Conservation (phyloP, 2,888 invertebrate genomes). For the Brenthis daphne region DNA sequence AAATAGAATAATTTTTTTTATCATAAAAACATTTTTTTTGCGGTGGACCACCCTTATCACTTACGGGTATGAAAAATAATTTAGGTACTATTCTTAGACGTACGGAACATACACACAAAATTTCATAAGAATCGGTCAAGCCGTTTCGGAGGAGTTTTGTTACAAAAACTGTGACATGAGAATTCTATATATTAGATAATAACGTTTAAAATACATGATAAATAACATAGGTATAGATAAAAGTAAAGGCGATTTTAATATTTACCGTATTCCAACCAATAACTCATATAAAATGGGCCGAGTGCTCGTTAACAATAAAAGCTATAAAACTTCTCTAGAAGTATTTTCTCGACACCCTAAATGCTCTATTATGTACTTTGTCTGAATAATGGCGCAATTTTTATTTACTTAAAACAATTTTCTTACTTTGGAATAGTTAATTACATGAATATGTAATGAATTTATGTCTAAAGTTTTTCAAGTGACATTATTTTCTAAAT, state of each 20-base stretch:
- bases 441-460: conserved; percentile 16
- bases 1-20: too few species aligned
- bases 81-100: too few species aligned
- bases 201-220: not conserved
- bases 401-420: conserved; percentile 26
- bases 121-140: too few species aligned
- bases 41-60: too few species aligned
- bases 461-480: conserved; percentile 12
- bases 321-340: conserved; percentile 59
- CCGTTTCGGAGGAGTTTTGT: too few species aligned
- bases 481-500: not conserved
- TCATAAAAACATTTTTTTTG: too few species aligned
- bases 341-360: conserved; percentile 42
- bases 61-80: too few species aligned
- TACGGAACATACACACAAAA: too few species aligned
- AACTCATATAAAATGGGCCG: conserved; percentile 71
- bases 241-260: conserved; percentile 7
- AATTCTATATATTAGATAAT: too few species aligned
- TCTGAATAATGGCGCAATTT: conserved; percentile 40
- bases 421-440: conserved; percentile 20
- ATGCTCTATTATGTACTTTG: conserved; percentile 41
- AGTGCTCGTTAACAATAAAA: conserved; percentile 70
- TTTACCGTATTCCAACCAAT: conserved; percentile 65
- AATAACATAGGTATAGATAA: conserved; percentile 6
- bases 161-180: too few species aligned